Base-by-base conservation (phyloP, 2,797 vertebrate genomes). In the Heterohyrax brucei region DNA sequence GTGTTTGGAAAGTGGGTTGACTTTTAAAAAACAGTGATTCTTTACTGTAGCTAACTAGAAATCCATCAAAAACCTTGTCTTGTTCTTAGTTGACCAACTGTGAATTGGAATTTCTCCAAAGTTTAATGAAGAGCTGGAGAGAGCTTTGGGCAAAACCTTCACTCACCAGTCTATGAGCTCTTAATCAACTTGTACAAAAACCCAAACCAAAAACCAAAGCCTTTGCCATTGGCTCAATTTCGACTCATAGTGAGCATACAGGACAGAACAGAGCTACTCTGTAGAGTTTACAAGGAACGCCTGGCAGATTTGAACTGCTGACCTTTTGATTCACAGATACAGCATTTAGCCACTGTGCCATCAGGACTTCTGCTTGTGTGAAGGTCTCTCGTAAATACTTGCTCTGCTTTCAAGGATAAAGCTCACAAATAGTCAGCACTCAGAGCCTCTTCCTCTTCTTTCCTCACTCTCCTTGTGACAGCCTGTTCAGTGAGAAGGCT, bases 1-100 rank as follows among this genome's bases (percentile, higher is more conserved):
- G 33, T 77, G 39, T 70, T 19, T 24, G 76, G 93, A 83, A 73
- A 50, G 59, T 44, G 33, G 84, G 83, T 72, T 72, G n/a, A n/a
- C n/a, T 86, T 53, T 61, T 48, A 66, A 16, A 61, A 81, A 73
- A 64, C 24, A 80, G 59, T 10, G 59, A 18, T 62, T 68, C 62
- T 78, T 85, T 68, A 62, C 61, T 82, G 24, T 87, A 72, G 59
- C 50, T 89, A 91, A 91, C n/a, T 90, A 26, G 33, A 87, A 48
- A 61, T 26, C n/a, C 53, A 77, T 88, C 48, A 73, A 39, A 94
- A 93, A 50, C 16, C 21, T 85, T 73, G 19, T 19, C 26, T 80
- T 5, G 6, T 59, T 84, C 70, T 96, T 48, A 19, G 19, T 72
- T 76, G 76, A 72, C 30, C 53, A 90, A 76, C 44, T 46, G 75